These are phyloP conservation scores for Drosophila planitibia DNA, from an alignment of 2,888 invertebrate species.

Conservation along the genomic window DNA sequence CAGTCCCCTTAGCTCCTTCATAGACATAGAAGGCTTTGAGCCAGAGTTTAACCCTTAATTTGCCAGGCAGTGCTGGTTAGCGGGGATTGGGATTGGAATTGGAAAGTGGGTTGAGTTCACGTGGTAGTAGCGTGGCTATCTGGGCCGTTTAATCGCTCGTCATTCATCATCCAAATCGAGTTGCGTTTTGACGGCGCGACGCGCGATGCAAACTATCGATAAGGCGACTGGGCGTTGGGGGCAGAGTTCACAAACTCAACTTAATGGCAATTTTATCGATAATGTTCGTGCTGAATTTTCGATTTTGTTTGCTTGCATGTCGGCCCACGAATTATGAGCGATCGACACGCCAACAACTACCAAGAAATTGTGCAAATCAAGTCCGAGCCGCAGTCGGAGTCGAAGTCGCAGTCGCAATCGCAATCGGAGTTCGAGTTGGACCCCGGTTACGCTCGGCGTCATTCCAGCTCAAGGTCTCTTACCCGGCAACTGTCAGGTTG, in stretches of 20 bases:
- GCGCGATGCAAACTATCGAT: slow-evolving; percentile 80
- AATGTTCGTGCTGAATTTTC: slow-evolving; percentile 83
- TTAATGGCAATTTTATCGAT: slow-evolving; percentile 84
- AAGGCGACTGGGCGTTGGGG: slow-evolving; percentile 56
- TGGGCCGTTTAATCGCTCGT: slow-evolving; percentile 70
- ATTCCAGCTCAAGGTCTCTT: slow-evolving; percentile 35
- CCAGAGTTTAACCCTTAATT: slow-evolving; percentile 52
- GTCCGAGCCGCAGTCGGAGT: slow-evolving; percentile 20
- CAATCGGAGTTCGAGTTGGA: slow-evolving; percentile 18
- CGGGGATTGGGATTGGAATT: slow-evolving; percentile 1
- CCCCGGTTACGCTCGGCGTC: slow-evolving; percentile 13
- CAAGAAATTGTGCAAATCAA: slow-evolving; percentile 75
- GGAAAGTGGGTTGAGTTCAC: neutral
- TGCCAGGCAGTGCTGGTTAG: slow-evolving; percentile 18
- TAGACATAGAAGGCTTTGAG: slow-evolving; percentile 10
- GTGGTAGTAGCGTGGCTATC: slow-evolving; percentile 59
- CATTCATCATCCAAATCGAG: slow-evolving; percentile 81
- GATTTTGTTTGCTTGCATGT: slow-evolving; percentile 81
- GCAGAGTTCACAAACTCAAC: slow-evolving; percentile 56
- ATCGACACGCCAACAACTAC: slow-evolving; percentile 78
- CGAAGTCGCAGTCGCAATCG: slow-evolving; percentile 5
- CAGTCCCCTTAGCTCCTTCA: slow-evolving; percentile 5
- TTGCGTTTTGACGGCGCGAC: slow-evolving; percentile 68
- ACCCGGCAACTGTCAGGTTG: slow-evolving; percentile 32
- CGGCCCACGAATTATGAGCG: slow-evolving; percentile 75